Percentiles rank a stretch among this genome's conserved stretches.
These are phyloP conservation scores for Hyposoter didymator DNA, from an alignment of 2,888 invertebrate genomes.

Conservation along the genomic window DNA sequence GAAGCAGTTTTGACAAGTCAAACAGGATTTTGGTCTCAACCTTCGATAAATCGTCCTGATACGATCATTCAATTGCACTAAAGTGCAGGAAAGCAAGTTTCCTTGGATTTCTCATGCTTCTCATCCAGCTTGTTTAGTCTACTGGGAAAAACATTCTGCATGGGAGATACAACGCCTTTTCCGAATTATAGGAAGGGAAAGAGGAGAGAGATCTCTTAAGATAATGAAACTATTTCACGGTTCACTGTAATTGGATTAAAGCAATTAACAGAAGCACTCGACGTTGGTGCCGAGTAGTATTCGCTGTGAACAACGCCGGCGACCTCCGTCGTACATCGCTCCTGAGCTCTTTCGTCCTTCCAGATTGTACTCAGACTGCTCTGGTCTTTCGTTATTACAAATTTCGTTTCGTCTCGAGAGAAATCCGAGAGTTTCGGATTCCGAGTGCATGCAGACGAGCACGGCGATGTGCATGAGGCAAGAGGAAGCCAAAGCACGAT, in stretches of 20 bases:
- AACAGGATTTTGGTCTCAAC: background rate
- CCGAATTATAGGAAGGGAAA: slow-evolving; percentile 20
- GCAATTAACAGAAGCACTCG: slow-evolving; percentile 71
- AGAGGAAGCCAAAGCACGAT: slow-evolving; percentile 17
- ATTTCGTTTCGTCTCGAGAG: slow-evolving; percentile 57
- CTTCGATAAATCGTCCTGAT: background rate
- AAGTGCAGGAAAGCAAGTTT: background rate
- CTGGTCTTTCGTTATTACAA: slow-evolving; percentile 69
- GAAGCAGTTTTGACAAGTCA: background rate
- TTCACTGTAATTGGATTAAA: slow-evolving; percentile 75
- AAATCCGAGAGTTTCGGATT: slow-evolving; percentile 43
- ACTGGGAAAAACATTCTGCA: slow-evolving; percentile 3
- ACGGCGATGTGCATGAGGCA: background rate
- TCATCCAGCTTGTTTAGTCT: background rate
- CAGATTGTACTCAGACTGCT: slow-evolving; percentile 27
- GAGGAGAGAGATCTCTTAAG: slow-evolving; percentile 73
- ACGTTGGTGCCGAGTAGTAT: slow-evolving; percentile 47
- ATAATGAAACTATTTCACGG: slow-evolving; percentile 78
- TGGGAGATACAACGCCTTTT: slow-evolving; percentile 19
- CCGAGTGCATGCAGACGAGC: slow-evolving; percentile 15
- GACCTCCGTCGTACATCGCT: slow-evolving; percentile 43
- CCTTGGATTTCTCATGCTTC: slow-evolving; percentile 19
- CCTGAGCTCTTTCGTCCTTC: background rate
- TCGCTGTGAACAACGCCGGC: slow-evolving; percentile 39
- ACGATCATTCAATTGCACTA: background rate